These are phyloP conservation scores for Trachurus trachurus DNA, from an alignment of 2,797 vertebrate genomes.

Conservation along the genomic window DNA sequence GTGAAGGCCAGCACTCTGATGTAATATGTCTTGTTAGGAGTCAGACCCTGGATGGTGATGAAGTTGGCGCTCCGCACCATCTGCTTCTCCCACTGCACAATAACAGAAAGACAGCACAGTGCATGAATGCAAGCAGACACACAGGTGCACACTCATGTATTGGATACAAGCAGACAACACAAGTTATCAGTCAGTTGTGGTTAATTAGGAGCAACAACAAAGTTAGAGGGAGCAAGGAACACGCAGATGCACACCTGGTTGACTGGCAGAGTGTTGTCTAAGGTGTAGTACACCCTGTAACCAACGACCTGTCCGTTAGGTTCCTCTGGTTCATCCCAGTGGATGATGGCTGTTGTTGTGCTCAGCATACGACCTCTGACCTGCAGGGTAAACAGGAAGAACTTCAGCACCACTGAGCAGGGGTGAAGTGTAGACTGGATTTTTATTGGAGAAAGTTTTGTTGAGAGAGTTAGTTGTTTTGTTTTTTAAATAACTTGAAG, in stretches of 20 bases:
- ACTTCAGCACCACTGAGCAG: neutral
- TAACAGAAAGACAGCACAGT: constrained; percentile 13
- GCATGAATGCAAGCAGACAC: constrained; percentile 20
- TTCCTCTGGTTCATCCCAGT: constrained; percentile 99
- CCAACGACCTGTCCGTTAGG: constrained; percentile 98
- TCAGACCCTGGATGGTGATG: constrained; percentile 94
- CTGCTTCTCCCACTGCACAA: constrained; percentile 93
- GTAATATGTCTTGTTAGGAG: constrained; percentile 97
- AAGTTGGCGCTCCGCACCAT: constrained; percentile 96
- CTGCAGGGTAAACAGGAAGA: constrained; percentile 60
- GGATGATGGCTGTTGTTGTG: constrained; percentile 96
- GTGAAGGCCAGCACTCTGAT: constrained; percentile 98
- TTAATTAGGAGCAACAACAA: constrained; percentile 5
- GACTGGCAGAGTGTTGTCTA: constrained; percentile 91
- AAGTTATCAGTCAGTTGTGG: constrained; percentile 7
- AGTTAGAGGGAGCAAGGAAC: neutral
- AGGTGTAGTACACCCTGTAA: constrained; percentile 98
- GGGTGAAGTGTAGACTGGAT: neutral
- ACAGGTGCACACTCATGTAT: constrained; percentile 14
- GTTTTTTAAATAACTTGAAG: neutral
- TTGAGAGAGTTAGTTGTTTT: neutral
- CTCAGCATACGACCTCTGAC: constrained; percentile 98
- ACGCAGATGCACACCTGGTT: constrained; percentile 83
- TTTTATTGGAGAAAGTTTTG: neutral
- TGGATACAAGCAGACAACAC: constrained; percentile 23